Evolutionary conservation across 1,140 invertebrate genomes (phyloP), one percentile per base, ranked within the genome.

Genomic region (Lucilia sericata): DNA sequence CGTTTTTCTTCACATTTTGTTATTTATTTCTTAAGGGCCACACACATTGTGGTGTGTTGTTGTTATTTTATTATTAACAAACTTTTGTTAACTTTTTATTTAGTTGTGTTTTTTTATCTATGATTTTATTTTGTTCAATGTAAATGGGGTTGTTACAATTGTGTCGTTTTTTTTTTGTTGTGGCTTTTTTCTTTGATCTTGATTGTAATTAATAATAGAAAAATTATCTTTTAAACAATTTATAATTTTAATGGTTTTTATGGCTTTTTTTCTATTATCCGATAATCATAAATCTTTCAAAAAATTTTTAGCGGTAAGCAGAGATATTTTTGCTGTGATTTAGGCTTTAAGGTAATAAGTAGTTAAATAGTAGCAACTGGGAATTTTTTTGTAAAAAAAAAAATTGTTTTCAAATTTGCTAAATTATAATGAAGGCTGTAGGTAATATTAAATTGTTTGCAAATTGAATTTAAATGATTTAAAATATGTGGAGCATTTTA

Each of bases 11-110:
- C 3, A 30, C 25, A 30, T 21, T 21, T 70, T 70, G 1, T 17
- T 60, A 70, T 70, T 19, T 70, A 70, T 70, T 70, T 70, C 65
- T 70, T 70, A 70, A 70, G 65, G 65, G 65, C 65, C 65, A 70
- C 65, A 70, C 65, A 70, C 65, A 70, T 70, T 70, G 65, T 70
- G 25, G 21, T 21, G 14, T n/a, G 60, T 19, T n/a, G 25, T 30
- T 30, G n/a, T 7, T n/a, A 14, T n/a, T 9, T 19, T 21, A 21
- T 70, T 70, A 5, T 70, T 60, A 70, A 70, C 7, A 19, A 70
- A 25, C 9, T 17, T 60, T 30, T 30, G 19, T 19, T 19, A 49
- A 49, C 49, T 49, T 49, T 14, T 2, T 49, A 49, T 49, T 49
- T 30, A 2, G 25, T 30, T 30, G 25, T 42, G 42, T 8, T 60